Conservation (phyloP, 2,888 invertebrate genomes). For the Matsumyia berberina region DNA sequence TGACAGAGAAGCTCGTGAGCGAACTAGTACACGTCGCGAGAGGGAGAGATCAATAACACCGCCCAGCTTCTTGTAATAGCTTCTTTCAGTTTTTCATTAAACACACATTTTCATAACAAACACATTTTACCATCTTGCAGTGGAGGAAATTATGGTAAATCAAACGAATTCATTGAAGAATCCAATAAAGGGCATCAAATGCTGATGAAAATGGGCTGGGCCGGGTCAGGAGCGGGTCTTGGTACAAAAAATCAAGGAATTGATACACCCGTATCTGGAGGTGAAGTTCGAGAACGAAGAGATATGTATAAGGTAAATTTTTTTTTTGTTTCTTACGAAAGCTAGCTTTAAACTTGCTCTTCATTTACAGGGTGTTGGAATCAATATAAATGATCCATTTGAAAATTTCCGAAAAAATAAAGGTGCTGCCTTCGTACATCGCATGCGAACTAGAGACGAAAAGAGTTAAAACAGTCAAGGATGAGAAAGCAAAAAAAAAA, state of each 20-base stretch:
- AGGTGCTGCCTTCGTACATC: constrained; percentile 96
- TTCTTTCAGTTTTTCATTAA: background rate
- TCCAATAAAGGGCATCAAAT: constrained; percentile 98
- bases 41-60: constrained; percentile 86
- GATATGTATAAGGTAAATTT: constrained; percentile 92
- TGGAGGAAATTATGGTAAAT: constrained; percentile 82
- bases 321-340: background rate
- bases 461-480: constrained; percentile 80
- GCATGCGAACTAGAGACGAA: constrained; percentile 96
- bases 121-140: constrained; percentile 79
- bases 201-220: constrained; percentile 99
- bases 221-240: constrained; percentile 93
- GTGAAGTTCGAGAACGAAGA: constrained; percentile 93
- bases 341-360: constrained; percentile 1
- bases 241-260: constrained; percentile 98
- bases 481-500: constrained; percentile 1
- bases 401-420: constrained; percentile 98
- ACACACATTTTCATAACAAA: constrained; percentile 72
- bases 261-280: constrained; percentile 96
- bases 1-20: constrained; percentile 77
- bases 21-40: constrained; percentile 83
- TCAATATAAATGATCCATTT: constrained; percentile 96
- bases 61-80: constrained; percentile 90
- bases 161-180: constrained; percentile 90
- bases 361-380: constrained; percentile 91